Conservation (phyloP, 1,140 invertebrate species). For the Colletes gigas region DNA sequence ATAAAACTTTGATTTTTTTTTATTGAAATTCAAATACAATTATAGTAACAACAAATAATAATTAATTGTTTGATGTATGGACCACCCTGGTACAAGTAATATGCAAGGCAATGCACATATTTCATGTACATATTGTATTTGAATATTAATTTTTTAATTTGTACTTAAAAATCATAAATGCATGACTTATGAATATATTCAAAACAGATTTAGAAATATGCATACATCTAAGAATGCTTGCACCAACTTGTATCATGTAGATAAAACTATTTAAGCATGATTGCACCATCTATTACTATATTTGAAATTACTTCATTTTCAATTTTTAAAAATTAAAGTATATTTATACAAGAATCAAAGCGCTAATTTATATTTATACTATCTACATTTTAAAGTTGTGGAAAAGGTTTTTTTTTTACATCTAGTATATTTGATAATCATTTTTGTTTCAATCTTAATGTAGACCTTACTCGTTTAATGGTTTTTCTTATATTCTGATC, state of each 20-base stretch:
- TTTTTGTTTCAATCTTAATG: not conserved
- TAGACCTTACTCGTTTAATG: not conserved
- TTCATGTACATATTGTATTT: slow-evolving; percentile 35
- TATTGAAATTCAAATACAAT: too few species aligned
- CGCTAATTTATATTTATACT: not conserved
- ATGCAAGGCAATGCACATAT: slow-evolving; percentile 33
- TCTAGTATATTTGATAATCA: not conserved
- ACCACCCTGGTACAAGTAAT: not conserved
- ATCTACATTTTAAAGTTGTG: not conserved
- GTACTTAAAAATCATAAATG: slow-evolving; percentile 32
- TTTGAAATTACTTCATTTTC: slow-evolving; percentile 11
- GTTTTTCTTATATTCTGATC: not conserved
- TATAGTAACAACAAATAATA: too few species aligned
- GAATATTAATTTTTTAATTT: slow-evolving; percentile 31
- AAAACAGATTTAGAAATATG: slow-evolving; percentile 32
- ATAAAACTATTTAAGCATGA: slow-evolving; percentile 54
- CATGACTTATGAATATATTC: slow-evolving; percentile 43
- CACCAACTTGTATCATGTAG: slow-evolving; percentile 43
- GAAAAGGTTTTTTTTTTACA: not conserved
- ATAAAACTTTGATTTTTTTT: too few species aligned
- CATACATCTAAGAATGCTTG: slow-evolving; percentile 49
- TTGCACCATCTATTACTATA: slow-evolving; percentile 46
- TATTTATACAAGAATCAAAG: slow-evolving; percentile 4
- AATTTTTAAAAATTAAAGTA: not conserved
- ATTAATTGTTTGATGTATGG: too few species aligned